Evolutionary conservation across 2,888 invertebrate species (phyloP).

Genomic region (Acholoe squamosa): DNA sequence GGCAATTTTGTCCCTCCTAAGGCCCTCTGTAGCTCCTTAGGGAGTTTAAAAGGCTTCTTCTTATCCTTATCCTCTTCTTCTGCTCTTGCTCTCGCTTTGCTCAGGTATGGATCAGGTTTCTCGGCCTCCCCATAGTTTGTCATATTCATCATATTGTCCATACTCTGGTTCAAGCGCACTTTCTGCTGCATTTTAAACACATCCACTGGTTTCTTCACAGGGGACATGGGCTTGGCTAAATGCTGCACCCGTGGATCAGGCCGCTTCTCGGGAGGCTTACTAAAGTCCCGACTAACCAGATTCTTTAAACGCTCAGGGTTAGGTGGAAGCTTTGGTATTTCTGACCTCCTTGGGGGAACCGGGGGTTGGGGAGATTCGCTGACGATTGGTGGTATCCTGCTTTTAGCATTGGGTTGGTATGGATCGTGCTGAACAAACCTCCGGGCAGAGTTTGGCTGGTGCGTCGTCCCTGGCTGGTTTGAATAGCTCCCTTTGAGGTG

Average conservation of each 20-base stretch:
- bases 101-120: not conserved
- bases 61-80: not conserved
- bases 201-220: constrained; percentile 2
- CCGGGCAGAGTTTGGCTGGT: not conserved
- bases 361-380: not conserved
- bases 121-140: constrained; percentile 42
- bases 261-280: not conserved
- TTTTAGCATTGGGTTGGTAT: not conserved
- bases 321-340: not conserved
- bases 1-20: not conserved
- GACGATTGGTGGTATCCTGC: too few species aligned
- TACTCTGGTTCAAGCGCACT: not conserved
- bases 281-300: constrained; percentile 44
- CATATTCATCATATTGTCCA: constrained; percentile 46
- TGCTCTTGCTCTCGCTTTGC: not conserved
- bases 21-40: not conserved
- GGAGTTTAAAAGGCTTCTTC: constrained; percentile 39
- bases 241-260: constrained; percentile 33
- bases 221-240: constrained; percentile 8
- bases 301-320: constrained; percentile 31
- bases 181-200: not conserved
- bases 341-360: not conserved
- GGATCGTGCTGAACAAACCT: not conserved
- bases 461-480: not conserved
- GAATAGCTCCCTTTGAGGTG: not conserved